Conservation (phyloP, 53 echinoderm and acorn worm species). For the Paracentrotus lividus region DNA sequence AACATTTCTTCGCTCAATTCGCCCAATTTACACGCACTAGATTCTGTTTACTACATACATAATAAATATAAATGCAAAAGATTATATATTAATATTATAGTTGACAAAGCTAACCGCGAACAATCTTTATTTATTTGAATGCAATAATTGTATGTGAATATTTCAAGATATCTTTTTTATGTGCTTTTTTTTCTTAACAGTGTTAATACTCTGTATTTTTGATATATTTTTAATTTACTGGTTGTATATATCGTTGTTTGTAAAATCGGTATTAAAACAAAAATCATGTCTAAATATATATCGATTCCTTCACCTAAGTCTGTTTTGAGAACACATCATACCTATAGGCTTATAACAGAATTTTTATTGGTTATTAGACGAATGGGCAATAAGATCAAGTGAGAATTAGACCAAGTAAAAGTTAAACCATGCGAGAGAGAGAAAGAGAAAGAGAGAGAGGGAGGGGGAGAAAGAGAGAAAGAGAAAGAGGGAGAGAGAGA, state of each 20-base stretch:
- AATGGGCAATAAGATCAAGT: too few species aligned
- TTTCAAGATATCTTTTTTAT: neutral
- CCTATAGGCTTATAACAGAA: too few species aligned
- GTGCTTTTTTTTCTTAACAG: neutral
- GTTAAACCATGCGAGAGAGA: neutral
- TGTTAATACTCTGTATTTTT: neutral
- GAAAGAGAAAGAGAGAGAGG: neutral
- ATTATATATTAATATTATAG: neutral
- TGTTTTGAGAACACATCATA: too few species aligned
- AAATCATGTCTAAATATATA: too few species aligned
- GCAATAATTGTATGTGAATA: neutral
- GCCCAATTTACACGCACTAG: too few species aligned
- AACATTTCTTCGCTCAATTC: too few species aligned
- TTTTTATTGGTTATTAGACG: too few species aligned
- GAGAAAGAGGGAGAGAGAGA: neutral
- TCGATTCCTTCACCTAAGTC: too few species aligned
- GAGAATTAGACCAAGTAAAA: neutral
- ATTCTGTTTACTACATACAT: too few species aligned
- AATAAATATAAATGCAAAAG: too few species aligned
- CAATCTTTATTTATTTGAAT: neutral
- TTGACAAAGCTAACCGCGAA: neutral
- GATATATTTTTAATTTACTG: neutral
- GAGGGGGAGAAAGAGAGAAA: neutral
- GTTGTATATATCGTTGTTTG: neutral
- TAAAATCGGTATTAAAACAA: too few species aligned